Conservation (phyloP, 2,113 vertebrate species). For the Percopsis transmontana region DNA sequence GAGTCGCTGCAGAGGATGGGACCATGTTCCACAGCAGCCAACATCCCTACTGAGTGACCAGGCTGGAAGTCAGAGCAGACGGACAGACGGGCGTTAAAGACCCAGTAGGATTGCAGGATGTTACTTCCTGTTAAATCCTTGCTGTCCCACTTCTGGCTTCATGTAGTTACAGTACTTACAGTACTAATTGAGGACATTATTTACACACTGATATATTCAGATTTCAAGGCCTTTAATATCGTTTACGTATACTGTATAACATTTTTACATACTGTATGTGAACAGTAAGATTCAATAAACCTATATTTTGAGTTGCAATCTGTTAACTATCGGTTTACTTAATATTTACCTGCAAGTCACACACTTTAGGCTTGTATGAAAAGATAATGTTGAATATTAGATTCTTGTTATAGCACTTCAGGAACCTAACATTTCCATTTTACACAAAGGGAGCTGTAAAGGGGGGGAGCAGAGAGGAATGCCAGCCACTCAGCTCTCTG, state of each 20-base stretch:
- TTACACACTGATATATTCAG: background rate
- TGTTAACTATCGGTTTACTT: background rate
- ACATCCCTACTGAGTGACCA: conserved; percentile 90
- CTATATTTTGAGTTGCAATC: background rate
- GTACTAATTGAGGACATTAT: background rate
- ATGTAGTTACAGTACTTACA: background rate
- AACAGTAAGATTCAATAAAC: background rate
- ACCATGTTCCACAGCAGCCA: conserved; percentile 97
- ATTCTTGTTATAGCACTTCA: no score
- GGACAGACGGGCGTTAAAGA: background rate
- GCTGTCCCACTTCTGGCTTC: background rate
- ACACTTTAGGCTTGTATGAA: background rate
- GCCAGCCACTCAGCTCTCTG: no score
- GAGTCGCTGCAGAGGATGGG: conserved; percentile 99
- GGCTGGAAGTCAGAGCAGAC: conserved; percentile 51
- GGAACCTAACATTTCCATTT: no score
- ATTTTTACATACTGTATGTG: background rate
- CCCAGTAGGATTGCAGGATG: background rate
- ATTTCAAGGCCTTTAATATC: background rate
- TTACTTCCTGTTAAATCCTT: background rate
- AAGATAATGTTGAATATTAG: no score
- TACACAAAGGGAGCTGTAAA: no score
- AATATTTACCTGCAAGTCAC: background rate
- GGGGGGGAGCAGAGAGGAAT: no score
- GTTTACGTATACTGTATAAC: background rate